Conservation (phyloP, 1,140 invertebrate species). For the Lycorma delicatula region DNA sequence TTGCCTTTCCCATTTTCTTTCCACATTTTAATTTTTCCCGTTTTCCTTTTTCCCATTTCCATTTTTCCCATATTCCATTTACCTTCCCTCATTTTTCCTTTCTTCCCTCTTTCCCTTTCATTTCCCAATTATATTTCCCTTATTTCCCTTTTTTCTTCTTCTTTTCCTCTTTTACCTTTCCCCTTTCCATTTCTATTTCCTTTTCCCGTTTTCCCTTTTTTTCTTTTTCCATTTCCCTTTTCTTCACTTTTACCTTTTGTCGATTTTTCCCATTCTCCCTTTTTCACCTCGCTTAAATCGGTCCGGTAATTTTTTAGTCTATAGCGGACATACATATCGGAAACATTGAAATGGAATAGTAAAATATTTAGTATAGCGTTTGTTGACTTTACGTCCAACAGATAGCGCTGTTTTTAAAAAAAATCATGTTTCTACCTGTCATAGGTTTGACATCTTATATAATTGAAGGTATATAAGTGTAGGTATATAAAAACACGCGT, state of each 20-base stretch:
- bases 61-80: neutral
- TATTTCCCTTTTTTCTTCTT: neutral
- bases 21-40: neutral
- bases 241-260: neutral
- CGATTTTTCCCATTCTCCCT: neutral
- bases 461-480: too few species aligned
- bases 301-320: too few species aligned
- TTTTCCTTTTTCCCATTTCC: neutral
- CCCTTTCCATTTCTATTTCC: neutral
- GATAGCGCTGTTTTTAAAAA: too few species aligned
- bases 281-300: neutral
- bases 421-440: too few species aligned
- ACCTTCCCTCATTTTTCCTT: neutral
- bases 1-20: neutral
- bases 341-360: too few species aligned
- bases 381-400: too few species aligned
- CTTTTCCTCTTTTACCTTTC: neutral
- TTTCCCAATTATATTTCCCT: neutral
- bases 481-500: too few species aligned
- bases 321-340: too few species aligned
- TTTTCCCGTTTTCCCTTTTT: neutral
- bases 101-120: neutral
- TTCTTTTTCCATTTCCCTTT: neutral
- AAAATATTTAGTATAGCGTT: too few species aligned
- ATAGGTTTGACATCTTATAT: too few species aligned